Evolutionary conservation across 2,113 vertebrate species (phyloP), one percentile per base, ranked within the genome.

Genomic region (Seriola rivoliana): DNA sequence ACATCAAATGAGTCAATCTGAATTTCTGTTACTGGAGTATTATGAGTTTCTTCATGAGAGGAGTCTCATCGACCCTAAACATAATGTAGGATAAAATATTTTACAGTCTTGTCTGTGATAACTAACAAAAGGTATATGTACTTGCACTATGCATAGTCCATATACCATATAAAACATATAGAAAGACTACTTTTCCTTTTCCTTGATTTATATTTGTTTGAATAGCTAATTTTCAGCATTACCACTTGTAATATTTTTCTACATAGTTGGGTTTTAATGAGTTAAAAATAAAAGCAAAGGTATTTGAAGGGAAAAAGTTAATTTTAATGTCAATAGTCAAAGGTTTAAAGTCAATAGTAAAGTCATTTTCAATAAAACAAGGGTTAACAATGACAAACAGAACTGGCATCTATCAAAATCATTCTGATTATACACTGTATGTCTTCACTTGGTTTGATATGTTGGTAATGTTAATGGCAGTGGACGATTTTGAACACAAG

Each of bases 401-500:
- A 68, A 54, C 1, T 13, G 36, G 66, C 16, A 36, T 17, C 6
- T 16, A 4, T 29, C 23, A 32, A 29, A 54, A 21, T 3, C 3
- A 1, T 46, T 6, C 17, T 25, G 10, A 55, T 38, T 21, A 3
- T 55, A 11, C n/a, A 12, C 34, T 48, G 1, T 29, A 4, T 36
- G 6, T n/a, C 1, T 16, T 23, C 7, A 44, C 52, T 12, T 60
- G 19, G 9, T 67, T 52, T 16, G 21, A 55, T 46, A 3, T 3
- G n/a, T 5, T 21, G 9, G 9, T 10, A 14, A 34, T 23, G 34
- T 8, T 8, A 17, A 16, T 8, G 5, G 74, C 19, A 81, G 16
- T 75, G 14, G 2, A 1, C 13, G 4, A 3, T 29, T 84, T 71
- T 86, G 46, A 76, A 44, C 93, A 91, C 90, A 71, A 89, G 93